Base-by-base conservation (phyloP, 2,888 invertebrate genomes). In the Strigamia crassipes region DNA sequence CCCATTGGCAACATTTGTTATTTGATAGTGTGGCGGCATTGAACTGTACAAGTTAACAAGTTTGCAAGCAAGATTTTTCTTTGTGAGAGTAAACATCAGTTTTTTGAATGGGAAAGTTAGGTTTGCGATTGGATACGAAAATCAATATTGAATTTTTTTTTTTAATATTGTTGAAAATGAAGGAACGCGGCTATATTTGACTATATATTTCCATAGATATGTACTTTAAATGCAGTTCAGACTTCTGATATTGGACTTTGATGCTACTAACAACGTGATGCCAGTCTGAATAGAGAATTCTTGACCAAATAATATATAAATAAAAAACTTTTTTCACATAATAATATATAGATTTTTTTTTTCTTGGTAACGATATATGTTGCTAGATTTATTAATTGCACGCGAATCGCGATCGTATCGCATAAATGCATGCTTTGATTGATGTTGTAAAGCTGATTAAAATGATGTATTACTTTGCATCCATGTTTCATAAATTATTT, bases 21-120 rank as follows among this genome's bases (percentile, higher is more conserved):
- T 13, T 56, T 18, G 56, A 56, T 46, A 21, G 9, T 18, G 56
- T 56, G n/a, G 18, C 15, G 56, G 56, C n/a, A 56, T 56, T 56
- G 23, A 27, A 31, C 31, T 31, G 73, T 73, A 73, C n/a, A n/a
- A n/a, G n/a, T 73, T 73, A 73, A 73, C 73, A 73, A 73, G 27
- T 73, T 73, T 13, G 73, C 12, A 73, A 66, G 27, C 31, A 73
- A 5, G 18, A 18, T 66, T 66, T 66, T 66, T 12, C 12, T 10
- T 27, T 27, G 23, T 73, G 3, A 2, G 4, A 18, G 15, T n/a
- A 56, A 56, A 18, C 18, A 18, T 1, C 18, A 56, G 56, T 18
- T 56, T 56, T 21, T 56, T 56, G 18, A 27, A 27, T 31, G 31
- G 21, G 31, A 73, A 73, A 27, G 73, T 73, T 13, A 38, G 6